Percentiles rank a stretch among this genome's conserved stretches.
phyloP scores from a whole-genome alignment of 2,888 invertebrate genomes.

The Conus canariensis region DNA sequence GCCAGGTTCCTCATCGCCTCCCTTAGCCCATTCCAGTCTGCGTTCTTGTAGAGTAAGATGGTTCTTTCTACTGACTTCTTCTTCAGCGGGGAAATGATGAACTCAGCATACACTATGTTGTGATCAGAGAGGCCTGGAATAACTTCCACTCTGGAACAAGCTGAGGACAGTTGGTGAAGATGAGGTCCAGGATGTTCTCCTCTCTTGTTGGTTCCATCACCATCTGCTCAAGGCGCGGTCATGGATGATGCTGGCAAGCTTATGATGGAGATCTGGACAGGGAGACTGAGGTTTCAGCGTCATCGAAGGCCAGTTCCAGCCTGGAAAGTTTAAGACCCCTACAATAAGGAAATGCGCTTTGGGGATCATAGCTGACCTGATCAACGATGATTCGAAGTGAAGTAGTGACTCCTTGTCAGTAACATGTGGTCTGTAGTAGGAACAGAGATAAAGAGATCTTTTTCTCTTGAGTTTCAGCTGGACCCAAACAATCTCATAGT shows the following conservation, averaged over 20 bases:
- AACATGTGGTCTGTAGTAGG: background rate
- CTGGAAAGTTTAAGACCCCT: background rate
- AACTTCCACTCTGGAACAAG: background rate
- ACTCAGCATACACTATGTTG: background rate
- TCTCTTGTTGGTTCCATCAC: slow-evolving; percentile 18
- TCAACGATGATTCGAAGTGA: background rate
- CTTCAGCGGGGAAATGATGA: background rate
- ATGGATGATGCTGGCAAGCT: background rate
- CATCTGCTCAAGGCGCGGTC: slow-evolving; percentile 1
- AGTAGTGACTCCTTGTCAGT: background rate
- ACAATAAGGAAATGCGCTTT: background rate
- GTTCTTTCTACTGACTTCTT: background rate
- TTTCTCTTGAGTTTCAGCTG: background rate
- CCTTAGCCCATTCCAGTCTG: slow-evolving; percentile 2
- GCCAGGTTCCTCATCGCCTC: background rate
- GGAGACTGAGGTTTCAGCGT: background rate
- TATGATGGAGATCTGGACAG: background rate
- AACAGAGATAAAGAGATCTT: background rate
- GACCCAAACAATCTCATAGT: background rate
- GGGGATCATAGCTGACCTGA: background rate
- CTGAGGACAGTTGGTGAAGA: background rate
- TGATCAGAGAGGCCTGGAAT: slow-evolving; percentile 14
- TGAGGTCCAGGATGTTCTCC: slow-evolving; percentile 1
- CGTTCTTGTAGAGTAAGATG: background rate
- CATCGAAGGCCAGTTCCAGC: background rate